Base-by-base conservation (phyloP, 2,888 invertebrate species). In the Fragum fragum region DNA sequence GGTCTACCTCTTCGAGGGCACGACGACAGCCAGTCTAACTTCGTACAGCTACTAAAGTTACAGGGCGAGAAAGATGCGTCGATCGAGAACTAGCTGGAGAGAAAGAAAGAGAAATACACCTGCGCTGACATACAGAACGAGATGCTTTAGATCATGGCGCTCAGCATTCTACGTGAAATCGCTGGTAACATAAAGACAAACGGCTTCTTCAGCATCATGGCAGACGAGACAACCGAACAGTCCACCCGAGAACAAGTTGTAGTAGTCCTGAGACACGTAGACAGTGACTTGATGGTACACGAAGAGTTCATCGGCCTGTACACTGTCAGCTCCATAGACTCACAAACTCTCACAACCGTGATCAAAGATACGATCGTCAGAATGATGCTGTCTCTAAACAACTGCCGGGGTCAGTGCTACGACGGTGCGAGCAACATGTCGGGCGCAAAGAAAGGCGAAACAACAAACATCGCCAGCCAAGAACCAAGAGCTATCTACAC, bases 351-450 rank as follows among this genome's bases (percentile, higher is more conserved):
- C 32, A 29, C 63, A 1, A 11, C 6, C 3, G 3, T 32, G 1
- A 29, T 32, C 32, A 36, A 29, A 36, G 63, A 63, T 18, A n/a
- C 29, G 6, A n/a, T 63, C 29, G 2, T 28, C 1, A 6, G 63
- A 16, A 3, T 28, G 6, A 32, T 29, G 28, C 6, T 63, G n/a
- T 7, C 32, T 18, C 1, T 63, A 1, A 14, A 5, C 18, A 83
- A 82, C n/a, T 80, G 85, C 52, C 71, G 81, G 69, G 85, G 83
- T 5, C 85, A 87, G 69, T 81, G 83, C 32, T 85, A 88, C 26
- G 81, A 87, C 72, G 81, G 70, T 7, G 85, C 87, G 14, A 76
- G 66, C 52, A 72, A 71, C 26, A 88, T 72, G 68, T 70, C 73
- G 23, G 78, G 86, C 11, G n/a, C 63, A 29, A 81, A 72, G 36